Conservation (phyloP, 2,113 vertebrate genomes). For the Cyanoderma ruficeps region DNA sequence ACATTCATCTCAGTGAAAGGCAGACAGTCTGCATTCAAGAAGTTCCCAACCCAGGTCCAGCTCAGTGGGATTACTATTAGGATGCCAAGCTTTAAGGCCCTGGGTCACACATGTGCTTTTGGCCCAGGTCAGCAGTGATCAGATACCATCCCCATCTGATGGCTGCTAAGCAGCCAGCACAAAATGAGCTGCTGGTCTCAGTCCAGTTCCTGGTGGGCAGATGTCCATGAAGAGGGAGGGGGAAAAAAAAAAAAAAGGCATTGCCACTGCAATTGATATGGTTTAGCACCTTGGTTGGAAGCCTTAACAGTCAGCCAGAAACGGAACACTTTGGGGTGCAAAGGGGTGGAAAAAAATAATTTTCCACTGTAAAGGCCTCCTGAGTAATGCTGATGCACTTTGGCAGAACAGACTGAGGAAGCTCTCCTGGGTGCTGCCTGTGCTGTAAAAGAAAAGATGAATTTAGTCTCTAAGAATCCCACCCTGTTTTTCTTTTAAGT, state of each 20-base stretch:
- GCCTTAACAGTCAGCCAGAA: conserved; percentile 25
- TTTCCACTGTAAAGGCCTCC: conserved; percentile 1
- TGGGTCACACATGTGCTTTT: not conserved
- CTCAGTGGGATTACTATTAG: not conserved
- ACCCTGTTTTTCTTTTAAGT: conserved; percentile 8
- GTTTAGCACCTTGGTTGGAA: conserved; percentile 58
- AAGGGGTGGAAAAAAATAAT: not conserved
- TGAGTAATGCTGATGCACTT: not conserved
- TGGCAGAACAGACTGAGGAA: not conserved
- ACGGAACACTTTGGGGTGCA: not conserved
- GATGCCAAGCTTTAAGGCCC: not conserved
- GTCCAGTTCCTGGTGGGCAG: conserved; percentile 34
- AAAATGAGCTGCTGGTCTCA: conserved; percentile 29
- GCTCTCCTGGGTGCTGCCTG: not conserved
- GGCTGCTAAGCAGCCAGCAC: not conserved
- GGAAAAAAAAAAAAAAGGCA: not conserved
- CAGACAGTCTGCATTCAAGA: not conserved
- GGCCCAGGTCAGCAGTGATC: not conserved
- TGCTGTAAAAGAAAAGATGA: not conserved
- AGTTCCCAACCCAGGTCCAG: not conserved
- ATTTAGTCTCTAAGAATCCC: not conserved
- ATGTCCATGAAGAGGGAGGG: not conserved
- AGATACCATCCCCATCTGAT: not conserved
- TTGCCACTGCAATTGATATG: not conserved
- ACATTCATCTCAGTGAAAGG: not conserved